These are phyloP conservation scores for Rhimphoctona megacephalus DNA, from an alignment of 2,888 invertebrate species.

Conservation along the genomic window DNA sequence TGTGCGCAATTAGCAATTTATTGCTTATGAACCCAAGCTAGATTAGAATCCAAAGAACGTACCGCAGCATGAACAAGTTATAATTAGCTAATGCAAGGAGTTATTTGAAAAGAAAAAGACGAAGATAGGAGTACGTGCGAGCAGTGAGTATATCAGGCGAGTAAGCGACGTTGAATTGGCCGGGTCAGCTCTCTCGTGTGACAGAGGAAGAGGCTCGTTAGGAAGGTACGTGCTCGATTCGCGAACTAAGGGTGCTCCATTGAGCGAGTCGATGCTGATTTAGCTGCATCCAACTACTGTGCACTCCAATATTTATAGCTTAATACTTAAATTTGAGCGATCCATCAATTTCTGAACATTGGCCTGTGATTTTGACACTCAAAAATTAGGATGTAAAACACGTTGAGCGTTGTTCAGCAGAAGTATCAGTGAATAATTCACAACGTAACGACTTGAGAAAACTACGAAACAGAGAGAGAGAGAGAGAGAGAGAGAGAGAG, in stretches of 20 bases:
- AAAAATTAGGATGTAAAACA: constrained; percentile 57
- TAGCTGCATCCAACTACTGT: constrained; percentile 25
- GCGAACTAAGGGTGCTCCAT: constrained; percentile 53
- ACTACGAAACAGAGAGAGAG: constrained; percentile 10
- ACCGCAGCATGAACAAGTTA: background rate
- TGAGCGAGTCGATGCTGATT: constrained; percentile 51
- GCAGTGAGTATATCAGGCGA: constrained; percentile 8
- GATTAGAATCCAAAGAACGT: constrained; percentile 4
- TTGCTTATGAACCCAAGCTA: background rate
- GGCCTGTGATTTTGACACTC: constrained; percentile 48
- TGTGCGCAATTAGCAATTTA: background rate
- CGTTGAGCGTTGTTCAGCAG: constrained; percentile 56
- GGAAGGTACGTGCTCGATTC: constrained; percentile 74
- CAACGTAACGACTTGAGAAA: background rate
- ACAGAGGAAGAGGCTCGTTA: constrained; percentile 78
- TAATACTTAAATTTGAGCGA: background rate
- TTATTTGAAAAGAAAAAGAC: constrained; percentile 4
- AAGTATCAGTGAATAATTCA: background rate
- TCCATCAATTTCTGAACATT: background rate
- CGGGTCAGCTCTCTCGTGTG: constrained; percentile 69
- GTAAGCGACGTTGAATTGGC: constrained; percentile 61
- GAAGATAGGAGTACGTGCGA: constrained; percentile 9
- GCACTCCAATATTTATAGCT: background rate
- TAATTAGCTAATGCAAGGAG: constrained; percentile 25
- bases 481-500: constrained; percentile 13